Conservation (phyloP, 2,797 vertebrate species). For the Girardinus metallicus region DNA sequence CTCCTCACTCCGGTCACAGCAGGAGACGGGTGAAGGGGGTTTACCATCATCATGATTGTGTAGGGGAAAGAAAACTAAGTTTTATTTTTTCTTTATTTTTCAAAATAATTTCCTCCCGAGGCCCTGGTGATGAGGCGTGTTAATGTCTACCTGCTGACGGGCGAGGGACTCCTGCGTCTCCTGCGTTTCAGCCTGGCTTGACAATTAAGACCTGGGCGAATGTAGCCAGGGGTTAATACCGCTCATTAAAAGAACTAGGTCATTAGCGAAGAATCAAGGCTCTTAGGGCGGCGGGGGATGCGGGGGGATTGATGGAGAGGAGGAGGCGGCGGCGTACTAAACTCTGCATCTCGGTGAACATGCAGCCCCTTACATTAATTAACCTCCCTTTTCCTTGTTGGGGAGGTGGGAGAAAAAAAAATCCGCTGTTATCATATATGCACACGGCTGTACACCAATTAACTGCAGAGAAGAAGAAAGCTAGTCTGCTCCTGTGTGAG, state of each 20-base stretch:
- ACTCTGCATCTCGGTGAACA: constrained; percentile 94
- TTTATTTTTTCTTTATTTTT: constrained; percentile 75
- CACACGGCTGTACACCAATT: constrained; percentile 96
- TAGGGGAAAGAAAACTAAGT: constrained; percentile 49
- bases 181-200: constrained; percentile 94
- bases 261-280: constrained; percentile 99
- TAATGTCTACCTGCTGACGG: constrained; percentile 84
- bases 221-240: constrained; percentile 99
- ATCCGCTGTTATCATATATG: constrained; percentile 88
- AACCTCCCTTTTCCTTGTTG: constrained; percentile 98
- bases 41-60: constrained; percentile 50
- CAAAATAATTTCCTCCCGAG: constrained; percentile 88
- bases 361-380: constrained; percentile 98
- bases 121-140: constrained; percentile 88
- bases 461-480: constrained; percentile 87
- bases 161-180: constrained; percentile 72
- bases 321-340: constrained; percentile 88
- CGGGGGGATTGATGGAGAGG: constrained; percentile 63
- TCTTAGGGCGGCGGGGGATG: constrained; percentile 93
- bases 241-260: constrained; percentile 99
- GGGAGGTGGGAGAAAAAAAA: constrained; percentile 57
- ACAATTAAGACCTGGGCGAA: constrained; percentile 99
- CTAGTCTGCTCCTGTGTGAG: constrained; percentile 91
- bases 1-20: constrained; percentile 77
- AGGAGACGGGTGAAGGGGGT: constrained; percentile 70